Base-by-base conservation (phyloP, 2,113 vertebrate genomes). In the Megatriorchis doriae region DNA sequence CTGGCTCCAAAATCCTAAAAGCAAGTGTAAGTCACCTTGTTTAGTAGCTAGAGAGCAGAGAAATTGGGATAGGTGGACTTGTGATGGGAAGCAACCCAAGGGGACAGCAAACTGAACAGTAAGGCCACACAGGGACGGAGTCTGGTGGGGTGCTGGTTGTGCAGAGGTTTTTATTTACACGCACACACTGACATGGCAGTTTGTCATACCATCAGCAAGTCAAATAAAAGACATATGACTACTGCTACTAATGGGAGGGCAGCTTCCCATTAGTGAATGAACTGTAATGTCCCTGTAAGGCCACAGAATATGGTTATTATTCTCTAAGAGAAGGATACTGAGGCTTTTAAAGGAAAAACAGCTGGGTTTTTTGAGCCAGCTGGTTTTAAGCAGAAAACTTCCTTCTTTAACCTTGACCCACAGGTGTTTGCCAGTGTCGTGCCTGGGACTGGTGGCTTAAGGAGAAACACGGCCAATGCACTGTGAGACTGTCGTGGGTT, bases 21-120 rank as follows among this genome's bases (percentile, higher is more conserved):
- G 66, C 78, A 82, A 79, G 73, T 61, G 22, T 82, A 85, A 87
- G 74, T 96, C 93, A 95, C 96, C 90, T 96, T 80, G 47, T 48
- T 81, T 5, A 68, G 56, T 11, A 91, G 81, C 89, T 90, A 19
- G 23, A 63, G 73, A 89, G 62, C 48, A 52, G 47, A 74, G 81
- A 36, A 87, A 67, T 48, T 3, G 3, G 77, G 32, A 20, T 86
- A n/a, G 71, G 13, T 70, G 83, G 61, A 81, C 50, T 65, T 75
- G 61, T 50, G 65, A 59, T 55, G 67, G 86, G 77, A 79, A 62
- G 56, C 42, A 55, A 15, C 43, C n/a, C 29, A 34, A 79, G 56
- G 52, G 31, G 31, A 34, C 13, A 71, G 59, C 55, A 78, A 2
- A 42, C 21, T 32, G 79, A 48, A 20, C 2, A 1, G 61, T 34